Evolutionary conservation across 2,888 invertebrate genomes (phyloP).

Genomic region (Caenorhabditis japonica): DNA sequence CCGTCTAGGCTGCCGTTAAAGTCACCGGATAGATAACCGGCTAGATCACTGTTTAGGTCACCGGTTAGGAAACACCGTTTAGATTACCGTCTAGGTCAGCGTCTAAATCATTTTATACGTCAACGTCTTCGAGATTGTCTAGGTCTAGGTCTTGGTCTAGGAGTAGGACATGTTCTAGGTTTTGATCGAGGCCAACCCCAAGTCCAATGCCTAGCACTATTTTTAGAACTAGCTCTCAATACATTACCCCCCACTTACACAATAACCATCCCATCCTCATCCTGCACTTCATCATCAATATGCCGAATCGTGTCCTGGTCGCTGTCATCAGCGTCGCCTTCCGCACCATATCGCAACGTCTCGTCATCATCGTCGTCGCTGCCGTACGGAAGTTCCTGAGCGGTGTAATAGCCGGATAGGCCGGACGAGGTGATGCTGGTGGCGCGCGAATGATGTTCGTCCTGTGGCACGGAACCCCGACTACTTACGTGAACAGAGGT

Average conservation of each 20-base stretch:
- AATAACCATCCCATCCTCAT: conserved; percentile 41
- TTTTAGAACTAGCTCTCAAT: too few relatives aligned
- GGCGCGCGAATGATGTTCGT: conserved; percentile 44
- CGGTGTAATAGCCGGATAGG: conserved; percentile 60
- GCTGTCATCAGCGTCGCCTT: conserved; percentile 20
- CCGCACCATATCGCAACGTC: conserved; percentile 4
- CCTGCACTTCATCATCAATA: conserved; percentile 46
- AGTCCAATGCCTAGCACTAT: too few relatives aligned
- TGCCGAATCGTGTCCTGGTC: conserved; percentile 52
- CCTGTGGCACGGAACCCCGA: conserved; percentile 17
- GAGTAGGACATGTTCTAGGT: too few relatives aligned
- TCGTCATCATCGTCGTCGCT: conserved; percentile 35
- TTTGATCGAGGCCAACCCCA: too few relatives aligned
- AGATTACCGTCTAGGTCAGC: too few relatives aligned
- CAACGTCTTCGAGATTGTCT: too few relatives aligned
- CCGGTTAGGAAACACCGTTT: too few relatives aligned
- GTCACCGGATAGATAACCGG: too few relatives aligned
- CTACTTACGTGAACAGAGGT: conserved; percentile 5
- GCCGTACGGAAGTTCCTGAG: conserved; percentile 53
- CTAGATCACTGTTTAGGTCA: too few relatives aligned
- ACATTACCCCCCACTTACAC: conserved; percentile 53
- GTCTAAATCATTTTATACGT: too few relatives aligned
- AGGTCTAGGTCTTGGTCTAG: too few relatives aligned
- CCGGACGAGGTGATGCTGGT: conserved; percentile 56
- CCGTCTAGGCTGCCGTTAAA: too few relatives aligned